Conservation (phyloP, 2,888 invertebrate genomes). For the Cheiracanthium punctorium region DNA sequence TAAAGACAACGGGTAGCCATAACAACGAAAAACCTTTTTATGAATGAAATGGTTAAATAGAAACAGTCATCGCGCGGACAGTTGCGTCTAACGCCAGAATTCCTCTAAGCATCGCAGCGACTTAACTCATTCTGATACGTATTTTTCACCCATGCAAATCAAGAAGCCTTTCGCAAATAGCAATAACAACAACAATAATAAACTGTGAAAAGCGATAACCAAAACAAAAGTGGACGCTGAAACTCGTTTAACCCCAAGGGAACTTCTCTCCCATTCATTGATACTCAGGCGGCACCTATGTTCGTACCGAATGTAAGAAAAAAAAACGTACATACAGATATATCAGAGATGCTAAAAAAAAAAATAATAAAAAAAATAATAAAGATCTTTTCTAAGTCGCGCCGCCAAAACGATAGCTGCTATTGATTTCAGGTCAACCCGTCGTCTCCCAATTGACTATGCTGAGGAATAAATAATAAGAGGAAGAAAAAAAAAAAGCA, state of each 20-base stretch:
- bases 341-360: background rate
- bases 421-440: constrained; percentile 37
- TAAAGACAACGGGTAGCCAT: too few relatives aligned
- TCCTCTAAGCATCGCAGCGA: too few relatives aligned
- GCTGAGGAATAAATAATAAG: too few relatives aligned
- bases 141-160: background rate
- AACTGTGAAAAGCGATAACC: background rate
- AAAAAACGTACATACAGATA: too few relatives aligned
- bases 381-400: constrained; percentile 1
- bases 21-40: too few relatives aligned
- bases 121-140: too few relatives aligned
- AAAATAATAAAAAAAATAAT: constrained; percentile 9
- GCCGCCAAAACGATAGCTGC: constrained; percentile 14
- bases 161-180: constrained; percentile 1
- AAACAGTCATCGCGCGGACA: too few relatives aligned
- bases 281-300: constrained; percentile 19
- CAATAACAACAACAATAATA: background rate
- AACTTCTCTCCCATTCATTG: constrained; percentile 2
- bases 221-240: background rate
- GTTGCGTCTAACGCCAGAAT: too few relatives aligned
- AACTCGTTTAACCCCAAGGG: constrained; percentile 20
- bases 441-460: constrained; percentile 8
- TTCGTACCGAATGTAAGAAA: too few relatives aligned
- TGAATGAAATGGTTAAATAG: too few relatives aligned
- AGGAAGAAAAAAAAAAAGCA: background rate